Base-by-base conservation (phyloP, 2,888 invertebrate species). In the Drosophila rubida region DNA sequence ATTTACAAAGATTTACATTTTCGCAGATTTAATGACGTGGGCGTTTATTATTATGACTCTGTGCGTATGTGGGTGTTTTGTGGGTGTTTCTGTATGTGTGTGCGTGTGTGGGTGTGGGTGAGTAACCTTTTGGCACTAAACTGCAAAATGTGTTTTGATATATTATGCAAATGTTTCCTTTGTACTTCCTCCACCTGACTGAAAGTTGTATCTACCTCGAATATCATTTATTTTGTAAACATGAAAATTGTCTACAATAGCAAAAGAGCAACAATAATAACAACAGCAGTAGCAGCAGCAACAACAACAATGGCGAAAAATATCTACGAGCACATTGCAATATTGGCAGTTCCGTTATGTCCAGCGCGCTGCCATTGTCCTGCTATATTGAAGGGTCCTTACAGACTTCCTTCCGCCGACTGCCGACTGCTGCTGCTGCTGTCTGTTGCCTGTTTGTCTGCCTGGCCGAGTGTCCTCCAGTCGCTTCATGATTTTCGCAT, bases 261-360 rank as follows among this genome's bases (percentile, higher is more conserved):
- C 45, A 55, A 46, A 55, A 30, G 9, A 27, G 50, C 37, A 51
- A 41, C 14, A 27, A 30, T 5, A 39, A 19, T n/a, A 25, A 51
- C 25, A 39, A 27, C 13, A 39, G 11, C 51, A 78, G 65, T 39
- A 41, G 37, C 49, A 39, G 16, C 13, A 27, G 8, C 2, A 19
- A 50, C n/a, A 4, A n/a, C 22, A 30, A 19, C 14, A 25, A 48
- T 32, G 19, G 39, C 3, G 22, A 44, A 32, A 23, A 51, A 27
- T 63, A 59, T 49, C 39, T 32, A 45, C 44, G 46, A 58, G 45
- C 37, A 62, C 70, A 80, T 69, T 81, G 84, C 86, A 81, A 74
- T 86, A 86, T 74, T 66, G 80, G 69, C 71, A 83, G 73, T 69
- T 80, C 66, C 68, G 83, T 69, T 71, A 42, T 76, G 75, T 70